Conservation (phyloP, 2,888 invertebrate genomes). For the Lysandra coridon region DNA sequence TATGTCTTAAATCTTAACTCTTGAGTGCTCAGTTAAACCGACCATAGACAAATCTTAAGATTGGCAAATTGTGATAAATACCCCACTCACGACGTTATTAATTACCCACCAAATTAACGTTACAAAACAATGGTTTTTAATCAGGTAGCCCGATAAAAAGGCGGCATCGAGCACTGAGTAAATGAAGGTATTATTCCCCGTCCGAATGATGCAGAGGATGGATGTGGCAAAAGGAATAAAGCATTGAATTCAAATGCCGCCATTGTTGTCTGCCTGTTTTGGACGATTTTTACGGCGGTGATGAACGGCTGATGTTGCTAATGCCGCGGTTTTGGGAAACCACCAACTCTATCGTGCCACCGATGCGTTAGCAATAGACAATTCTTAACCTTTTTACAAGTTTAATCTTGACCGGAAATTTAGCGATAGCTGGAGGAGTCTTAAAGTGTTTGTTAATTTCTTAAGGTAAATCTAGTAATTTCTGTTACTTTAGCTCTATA, state of each 20-base stretch:
- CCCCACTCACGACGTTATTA: neutral
- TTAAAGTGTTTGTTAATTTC: neutral
- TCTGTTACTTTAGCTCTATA: no score
- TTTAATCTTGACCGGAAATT: neutral
- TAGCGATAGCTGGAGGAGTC: neutral
- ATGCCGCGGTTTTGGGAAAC: conserved; percentile 52
- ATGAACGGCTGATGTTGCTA: conserved; percentile 52
- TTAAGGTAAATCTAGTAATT: neutral
- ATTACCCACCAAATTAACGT: neutral
- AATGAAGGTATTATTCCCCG: conserved; percentile 42
- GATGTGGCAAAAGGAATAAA: conserved; percentile 53
- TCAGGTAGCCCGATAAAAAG: neutral
- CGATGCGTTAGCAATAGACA: neutral
- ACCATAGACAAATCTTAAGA: neutral
- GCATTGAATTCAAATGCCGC: conserved; percentile 69
- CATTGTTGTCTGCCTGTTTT: conserved; percentile 75
- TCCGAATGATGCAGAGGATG: conserved; percentile 49
- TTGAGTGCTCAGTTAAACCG: neutral
- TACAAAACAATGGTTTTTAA: conserved; percentile 15
- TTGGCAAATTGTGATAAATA: neutral
- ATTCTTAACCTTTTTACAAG: neutral
- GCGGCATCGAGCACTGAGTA: conserved; percentile 23
- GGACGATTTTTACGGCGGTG: conserved; percentile 59
- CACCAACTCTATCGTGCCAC: conserved; percentile 36
- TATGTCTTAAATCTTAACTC: neutral